Evolutionary conservation across 2,888 invertebrate species (phyloP), one percentile per base, ranked within the genome.

Genomic region (Dugesia japonica): DNA sequence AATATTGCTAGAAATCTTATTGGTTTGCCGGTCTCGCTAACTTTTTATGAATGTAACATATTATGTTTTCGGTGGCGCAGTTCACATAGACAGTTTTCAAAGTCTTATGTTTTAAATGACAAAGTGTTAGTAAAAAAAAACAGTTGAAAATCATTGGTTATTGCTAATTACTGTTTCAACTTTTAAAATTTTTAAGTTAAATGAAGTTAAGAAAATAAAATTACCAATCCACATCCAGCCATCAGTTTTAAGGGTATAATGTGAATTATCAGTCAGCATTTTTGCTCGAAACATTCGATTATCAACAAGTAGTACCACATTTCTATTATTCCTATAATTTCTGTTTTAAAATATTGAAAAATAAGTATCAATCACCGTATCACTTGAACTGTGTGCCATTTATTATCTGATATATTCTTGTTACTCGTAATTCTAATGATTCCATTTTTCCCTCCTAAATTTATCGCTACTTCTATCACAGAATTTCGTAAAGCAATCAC

Each of bases 371-470:
- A n/a, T 26, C 31, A 73, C 74, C 74, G 7, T 7, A 73, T 73
- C 7, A 73, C 75, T 75, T 75, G 75, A 4, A 75, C 28, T 20
- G 75, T 72, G 20, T 75, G 75, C 75, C 75, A 75, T 28, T 71
- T 42, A 73, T 75, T 75, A 71, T 75, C 71, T 26, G 33, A 27
- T 1, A 75, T 28, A 26, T 31, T 27, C 17, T 20, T 20, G 17
- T 38, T n/a, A 13, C 42, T 27, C 1, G 23, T 42, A 17, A 75
- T 75, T 13, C 75, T 23, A 4, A 75, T 7, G 4, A 75, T 38
- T 15, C 75, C 75, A 27, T 75, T 75, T n/a, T 26, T 27, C 15
- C 75, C 75, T 26, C 75, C 75, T 23, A 75, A 28, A 75, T 75
- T 75, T 13, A 75, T 42, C 17, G 71, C 75, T 26, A 75, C 33